These are phyloP conservation scores for Dendronephthya gigantea DNA, from an alignment of 64 coral and sea anemone species.

Conservation along the genomic window DNA sequence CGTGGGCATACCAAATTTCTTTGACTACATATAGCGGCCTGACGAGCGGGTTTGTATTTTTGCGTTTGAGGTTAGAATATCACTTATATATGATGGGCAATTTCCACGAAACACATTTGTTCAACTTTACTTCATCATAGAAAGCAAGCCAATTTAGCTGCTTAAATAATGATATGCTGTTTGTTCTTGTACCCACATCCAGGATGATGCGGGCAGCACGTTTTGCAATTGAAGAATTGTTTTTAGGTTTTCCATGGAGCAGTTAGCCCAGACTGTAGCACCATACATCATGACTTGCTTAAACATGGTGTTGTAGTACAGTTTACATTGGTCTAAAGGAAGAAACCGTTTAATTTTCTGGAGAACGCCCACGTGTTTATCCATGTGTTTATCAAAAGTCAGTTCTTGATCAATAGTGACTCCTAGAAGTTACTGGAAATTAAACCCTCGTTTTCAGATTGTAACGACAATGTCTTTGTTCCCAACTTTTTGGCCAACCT, in stretches of 20 bases:
- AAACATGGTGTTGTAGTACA: not conserved
- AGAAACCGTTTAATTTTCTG: not conserved
- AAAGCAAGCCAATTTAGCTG: constrained; percentile 6
- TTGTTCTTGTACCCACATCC: not conserved
- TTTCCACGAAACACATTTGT: not conserved
- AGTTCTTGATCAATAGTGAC: not conserved
- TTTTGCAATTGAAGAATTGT: not conserved
- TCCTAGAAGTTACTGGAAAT: no score
- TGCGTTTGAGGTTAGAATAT: not conserved
- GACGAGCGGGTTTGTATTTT: not conserved
- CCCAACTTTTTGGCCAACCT: no score
- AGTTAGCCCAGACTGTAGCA: not conserved
- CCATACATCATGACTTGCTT: not conserved
- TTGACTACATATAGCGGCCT: not conserved
- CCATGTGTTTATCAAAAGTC: not conserved
- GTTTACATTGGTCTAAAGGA: constrained; percentile 3
- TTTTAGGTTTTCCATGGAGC: not conserved
- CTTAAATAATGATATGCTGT: not conserved
- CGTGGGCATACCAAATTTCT: not conserved
- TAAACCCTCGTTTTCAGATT: no score
- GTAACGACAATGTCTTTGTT: no score
- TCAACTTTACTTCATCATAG: not conserved
- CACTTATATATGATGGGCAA: not conserved
- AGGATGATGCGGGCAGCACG: not conserved
- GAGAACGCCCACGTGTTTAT: not conserved